phyloP scores from a whole-genome alignment of 2,113 vertebrate genomes.

The Calyptomena viridis region DNA sequence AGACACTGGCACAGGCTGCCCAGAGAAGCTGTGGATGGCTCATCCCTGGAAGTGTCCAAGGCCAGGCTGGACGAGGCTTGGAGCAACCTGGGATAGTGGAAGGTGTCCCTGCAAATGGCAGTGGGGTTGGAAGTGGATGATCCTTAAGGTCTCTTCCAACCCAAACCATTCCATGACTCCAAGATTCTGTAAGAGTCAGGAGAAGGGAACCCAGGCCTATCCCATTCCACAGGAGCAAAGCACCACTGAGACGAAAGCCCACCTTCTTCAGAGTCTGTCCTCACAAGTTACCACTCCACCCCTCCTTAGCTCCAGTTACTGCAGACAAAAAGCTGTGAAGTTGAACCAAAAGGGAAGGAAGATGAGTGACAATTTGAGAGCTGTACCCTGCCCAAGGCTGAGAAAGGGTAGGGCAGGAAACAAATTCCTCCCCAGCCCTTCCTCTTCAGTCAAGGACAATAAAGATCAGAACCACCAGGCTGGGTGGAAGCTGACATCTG shows the following conservation, averaged over 20 bases:
- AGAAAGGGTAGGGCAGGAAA: constrained; percentile 23
- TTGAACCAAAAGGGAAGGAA: background rate
- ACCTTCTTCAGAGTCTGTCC: background rate
- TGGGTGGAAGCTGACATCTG: background rate
- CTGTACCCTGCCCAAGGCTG: background rate
- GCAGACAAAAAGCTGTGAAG: background rate
- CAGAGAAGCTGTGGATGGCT: background rate
- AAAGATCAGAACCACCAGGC: background rate
- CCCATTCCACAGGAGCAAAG: background rate
- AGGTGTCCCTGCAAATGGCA: background rate
- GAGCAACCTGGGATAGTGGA: rapidly evolving
- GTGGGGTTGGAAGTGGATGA: too few species aligned
- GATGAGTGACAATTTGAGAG: background rate
- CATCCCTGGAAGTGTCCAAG: background rate
- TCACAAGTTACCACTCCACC: background rate
- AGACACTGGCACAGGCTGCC: background rate
- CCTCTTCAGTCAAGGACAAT: background rate
- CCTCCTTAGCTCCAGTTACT: background rate
- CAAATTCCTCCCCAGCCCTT: background rate
- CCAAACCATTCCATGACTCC: background rate
- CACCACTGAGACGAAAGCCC: background rate
- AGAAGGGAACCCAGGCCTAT: background rate
- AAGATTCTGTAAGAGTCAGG: background rate
- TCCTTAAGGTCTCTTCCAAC: background rate
- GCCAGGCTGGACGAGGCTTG: background rate